Conservation (phyloP, 2,797 vertebrate species). For the Diglossa cyanea region DNA sequence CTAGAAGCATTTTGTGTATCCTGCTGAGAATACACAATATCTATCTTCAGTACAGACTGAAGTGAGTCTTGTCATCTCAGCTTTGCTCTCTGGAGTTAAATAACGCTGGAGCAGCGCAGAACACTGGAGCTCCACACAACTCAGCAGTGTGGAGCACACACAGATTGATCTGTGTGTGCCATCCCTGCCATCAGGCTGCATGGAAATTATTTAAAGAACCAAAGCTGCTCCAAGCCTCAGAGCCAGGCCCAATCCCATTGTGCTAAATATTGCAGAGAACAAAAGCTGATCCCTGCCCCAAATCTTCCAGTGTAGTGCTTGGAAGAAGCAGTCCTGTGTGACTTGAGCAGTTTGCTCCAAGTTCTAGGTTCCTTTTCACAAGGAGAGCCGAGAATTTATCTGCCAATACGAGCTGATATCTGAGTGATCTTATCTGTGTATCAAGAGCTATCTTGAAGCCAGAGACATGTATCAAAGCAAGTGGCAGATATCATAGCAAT, state of each 20-base stretch:
- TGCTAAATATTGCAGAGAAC: background rate
- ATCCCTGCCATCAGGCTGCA: background rate
- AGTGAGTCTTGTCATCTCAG: background rate
- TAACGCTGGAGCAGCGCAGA: background rate
- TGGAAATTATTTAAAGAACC: background rate
- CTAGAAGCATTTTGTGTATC: background rate
- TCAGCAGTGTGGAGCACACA: background rate
- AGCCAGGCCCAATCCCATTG: background rate
- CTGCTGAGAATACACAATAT: background rate
- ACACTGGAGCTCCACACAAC: too few relatives aligned
- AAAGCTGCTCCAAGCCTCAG: background rate
- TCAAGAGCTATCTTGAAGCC: background rate
- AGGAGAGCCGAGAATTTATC: background rate
- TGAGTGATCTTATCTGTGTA: background rate
- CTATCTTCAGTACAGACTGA: background rate
- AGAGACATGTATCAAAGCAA: background rate
- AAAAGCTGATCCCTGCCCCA: background rate
- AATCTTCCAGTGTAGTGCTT: fast-evolving
- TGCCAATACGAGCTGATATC: background rate
- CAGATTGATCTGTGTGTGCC: background rate
- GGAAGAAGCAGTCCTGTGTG: background rate
- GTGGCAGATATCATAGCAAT: background rate
- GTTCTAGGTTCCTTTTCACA: background rate
- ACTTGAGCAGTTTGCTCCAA: background rate
- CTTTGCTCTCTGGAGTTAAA: background rate